These are phyloP conservation scores for Orthosia gracilis DNA, from an alignment of 2,888 invertebrate genomes.

Conservation along the genomic window DNA sequence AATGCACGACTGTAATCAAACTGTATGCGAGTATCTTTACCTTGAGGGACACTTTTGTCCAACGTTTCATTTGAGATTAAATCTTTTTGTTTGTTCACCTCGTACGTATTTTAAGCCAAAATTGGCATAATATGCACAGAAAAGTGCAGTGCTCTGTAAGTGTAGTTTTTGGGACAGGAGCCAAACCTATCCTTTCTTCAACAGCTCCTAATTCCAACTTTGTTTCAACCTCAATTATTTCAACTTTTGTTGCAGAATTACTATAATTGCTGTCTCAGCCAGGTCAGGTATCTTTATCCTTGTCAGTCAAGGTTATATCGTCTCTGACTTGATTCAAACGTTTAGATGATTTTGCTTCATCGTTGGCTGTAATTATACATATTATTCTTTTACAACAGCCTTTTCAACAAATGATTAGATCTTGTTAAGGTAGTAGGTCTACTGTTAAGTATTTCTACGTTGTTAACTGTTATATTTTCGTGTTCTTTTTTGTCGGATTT, in stretches of 20 bases:
- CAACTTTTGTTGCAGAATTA: conserved; percentile 17
- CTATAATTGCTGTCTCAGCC: conserved; percentile 25
- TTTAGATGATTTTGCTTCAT: conserved; percentile 41
- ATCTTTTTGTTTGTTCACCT: conserved; percentile 5
- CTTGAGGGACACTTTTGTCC: not conserved
- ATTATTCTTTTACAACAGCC: conserved; percentile 32
- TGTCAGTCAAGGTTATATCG: conserved; percentile 42
- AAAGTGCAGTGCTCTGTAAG: not conserved
- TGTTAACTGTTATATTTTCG: not conserved
- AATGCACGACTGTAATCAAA: conserved; percentile 2
- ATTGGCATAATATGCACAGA: conserved; percentile 10
- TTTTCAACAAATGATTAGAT: conserved; percentile 24
- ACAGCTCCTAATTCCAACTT: not conserved
- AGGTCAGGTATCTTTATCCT: conserved; percentile 40
- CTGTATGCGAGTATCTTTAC: not conserved
- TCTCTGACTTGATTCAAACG: conserved; percentile 24
- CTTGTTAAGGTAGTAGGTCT: not conserved
- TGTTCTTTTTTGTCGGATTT: not conserved
- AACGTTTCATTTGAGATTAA: not conserved
- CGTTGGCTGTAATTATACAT: conserved; percentile 35
- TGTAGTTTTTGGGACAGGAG: conserved; percentile 23
- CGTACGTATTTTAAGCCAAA: conserved; percentile 9
- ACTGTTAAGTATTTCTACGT: conserved; percentile 2
- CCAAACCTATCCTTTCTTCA: conserved; percentile 20
- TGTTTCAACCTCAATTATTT: conserved; percentile 1